phyloP scores from a whole-genome alignment of 2,888 invertebrate species.

The Hypselothyrea guttata region DNA sequence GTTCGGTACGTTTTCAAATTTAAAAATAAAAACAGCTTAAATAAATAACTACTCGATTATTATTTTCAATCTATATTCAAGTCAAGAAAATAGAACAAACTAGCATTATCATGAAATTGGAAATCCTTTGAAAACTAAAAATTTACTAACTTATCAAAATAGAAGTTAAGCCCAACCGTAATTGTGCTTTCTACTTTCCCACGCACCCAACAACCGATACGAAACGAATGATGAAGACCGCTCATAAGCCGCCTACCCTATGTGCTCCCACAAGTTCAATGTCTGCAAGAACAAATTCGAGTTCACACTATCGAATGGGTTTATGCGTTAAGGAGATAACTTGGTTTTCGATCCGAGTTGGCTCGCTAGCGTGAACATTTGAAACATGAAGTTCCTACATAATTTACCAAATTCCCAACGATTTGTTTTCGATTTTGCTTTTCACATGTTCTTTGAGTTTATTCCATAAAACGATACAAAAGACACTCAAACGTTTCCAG shows the following conservation, averaged over 20 bases:
- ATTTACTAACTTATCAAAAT: neutral
- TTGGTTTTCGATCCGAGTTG: neutral
- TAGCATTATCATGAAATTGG: slow-evolving; percentile 68
- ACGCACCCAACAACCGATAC: slow-evolving; percentile 53
- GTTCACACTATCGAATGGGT: neutral
- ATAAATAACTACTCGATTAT: slow-evolving; percentile 21
- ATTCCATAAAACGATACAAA: slow-evolving; percentile 20
- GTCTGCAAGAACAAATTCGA: slow-evolving; percentile 24
- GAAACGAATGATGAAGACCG: slow-evolving; percentile 80
- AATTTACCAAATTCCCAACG: no score
- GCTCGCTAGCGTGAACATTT: no score
- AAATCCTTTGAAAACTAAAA: slow-evolving; percentile 52
- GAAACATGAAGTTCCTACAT: no score
- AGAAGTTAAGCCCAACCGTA: slow-evolving; percentile 39
- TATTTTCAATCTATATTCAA: slow-evolving; percentile 27
- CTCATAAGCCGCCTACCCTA: slow-evolving; percentile 82
- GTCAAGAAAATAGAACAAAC: slow-evolving; percentile 16
- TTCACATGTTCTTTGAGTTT: slow-evolving; percentile 21
- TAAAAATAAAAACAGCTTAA: slow-evolving; percentile 33
- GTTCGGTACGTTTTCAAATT: slow-evolving; percentile 85
- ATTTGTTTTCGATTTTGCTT: slow-evolving; percentile 13
- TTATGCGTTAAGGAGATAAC: neutral
- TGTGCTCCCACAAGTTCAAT: slow-evolving; percentile 78
- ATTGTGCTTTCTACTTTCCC: slow-evolving; percentile 53
- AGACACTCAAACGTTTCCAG: slow-evolving; percentile 32